phyloP scores from a whole-genome alignment of 2,797 vertebrate genomes.

The Fistularia commersonii region DNA sequence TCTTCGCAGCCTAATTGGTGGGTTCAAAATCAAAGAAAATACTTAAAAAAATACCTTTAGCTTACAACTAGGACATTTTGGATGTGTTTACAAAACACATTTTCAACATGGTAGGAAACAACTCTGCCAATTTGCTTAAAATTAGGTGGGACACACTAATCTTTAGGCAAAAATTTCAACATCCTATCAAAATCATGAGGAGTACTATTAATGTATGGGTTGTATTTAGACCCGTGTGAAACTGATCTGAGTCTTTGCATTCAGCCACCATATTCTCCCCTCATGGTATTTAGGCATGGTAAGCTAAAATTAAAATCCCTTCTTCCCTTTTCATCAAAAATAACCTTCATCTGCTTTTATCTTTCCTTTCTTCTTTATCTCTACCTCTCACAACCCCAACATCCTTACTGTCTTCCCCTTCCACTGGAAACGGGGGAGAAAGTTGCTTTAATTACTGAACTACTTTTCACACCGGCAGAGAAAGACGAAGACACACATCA shows the following conservation, averaged over 20 bases:
- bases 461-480: slow-evolving; percentile 51
- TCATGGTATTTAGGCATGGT: slow-evolving; percentile 30
- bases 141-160: slow-evolving; percentile 26
- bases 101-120: slow-evolving; percentile 22
- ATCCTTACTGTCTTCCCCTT: slow-evolving; percentile 40
- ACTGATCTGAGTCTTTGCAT: slow-evolving; percentile 50
- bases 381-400: slow-evolving; percentile 30
- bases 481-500: slow-evolving; percentile 48
- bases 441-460: slow-evolving; percentile 72
- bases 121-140: slow-evolving; percentile 26
- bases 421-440: slow-evolving; percentile 48
- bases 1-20: slow-evolving; percentile 28
- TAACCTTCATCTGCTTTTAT: slow-evolving; percentile 52
- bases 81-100: slow-evolving; percentile 8
- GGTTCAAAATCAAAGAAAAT: slow-evolving; percentile 23
- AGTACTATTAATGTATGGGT: slow-evolving; percentile 11
- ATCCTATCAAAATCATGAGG: slow-evolving; percentile 2
- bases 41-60: neutral
- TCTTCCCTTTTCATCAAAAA: slow-evolving; percentile 52
- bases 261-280: slow-evolving; percentile 40
- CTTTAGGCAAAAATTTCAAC: slow-evolving; percentile 22
- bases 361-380: slow-evolving; percentile 46
- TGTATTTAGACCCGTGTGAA: slow-evolving; percentile 17
- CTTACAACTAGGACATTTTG: slow-evolving; percentile 39
- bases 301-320: slow-evolving; percentile 63